phyloP scores from a whole-genome alignment of 1,140 invertebrate species.

The Apis mellifera region Amel_HAv3.1 CM009943.2:7101501-7102000 shows the following conservation, averaged over 20 bases:
- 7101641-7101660: constrained; percentile 49
- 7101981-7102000: background rate
- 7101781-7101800: background rate
- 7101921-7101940: background rate
- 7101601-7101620: background rate
- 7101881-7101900: too few species aligned
- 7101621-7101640: constrained; percentile 37
- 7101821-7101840: constrained; percentile 3
- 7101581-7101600: constrained; percentile 24
- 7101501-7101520: constrained; percentile 69
- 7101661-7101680: constrained; percentile 63
- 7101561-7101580: constrained; percentile 50
- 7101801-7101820: background rate
- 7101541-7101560: constrained; percentile 45
- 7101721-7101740: constrained; percentile 13
- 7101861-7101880: background rate
- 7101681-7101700: constrained; percentile 29
- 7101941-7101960: too few species aligned
- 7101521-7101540: constrained; percentile 56
- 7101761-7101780: background rate
- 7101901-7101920: background rate
- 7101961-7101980: background rate
- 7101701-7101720: constrained; percentile 53
- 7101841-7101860: background rate
- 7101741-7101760: constrained; percentile 1